Conservation (phyloP, 2,888 invertebrate species). For the Tetrapedia diversipes region DNA sequence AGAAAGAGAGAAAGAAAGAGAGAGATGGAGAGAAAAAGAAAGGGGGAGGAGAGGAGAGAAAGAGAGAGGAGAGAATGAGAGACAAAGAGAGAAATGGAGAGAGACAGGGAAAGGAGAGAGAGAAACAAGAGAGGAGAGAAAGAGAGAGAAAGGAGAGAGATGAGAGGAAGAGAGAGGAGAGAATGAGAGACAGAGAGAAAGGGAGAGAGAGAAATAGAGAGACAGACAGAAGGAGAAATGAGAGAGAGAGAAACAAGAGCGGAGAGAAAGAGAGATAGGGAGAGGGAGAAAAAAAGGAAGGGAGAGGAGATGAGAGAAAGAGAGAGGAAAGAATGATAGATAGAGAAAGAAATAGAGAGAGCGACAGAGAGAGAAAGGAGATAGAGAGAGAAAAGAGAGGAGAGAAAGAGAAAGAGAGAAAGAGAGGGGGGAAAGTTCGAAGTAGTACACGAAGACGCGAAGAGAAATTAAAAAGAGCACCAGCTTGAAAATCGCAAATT, state of each 20-base stretch:
- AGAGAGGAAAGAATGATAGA: neutral
- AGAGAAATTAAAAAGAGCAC: neutral
- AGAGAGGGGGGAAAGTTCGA: neutral
- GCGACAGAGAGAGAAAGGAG: neutral
- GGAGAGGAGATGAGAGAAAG: neutral
- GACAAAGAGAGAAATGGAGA: neutral
- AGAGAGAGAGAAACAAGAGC: neutral
- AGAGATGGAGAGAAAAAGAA: neutral
- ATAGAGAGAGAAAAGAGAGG: no score
- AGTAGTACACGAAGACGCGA: no score
- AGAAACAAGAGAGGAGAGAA: neutral
- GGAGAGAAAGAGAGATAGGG: neutral
- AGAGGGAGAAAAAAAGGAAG: neutral
- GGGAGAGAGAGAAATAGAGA: neutral
- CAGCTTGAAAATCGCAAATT: neutral
- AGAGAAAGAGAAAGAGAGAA: no score
- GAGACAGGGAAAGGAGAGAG: neutral
- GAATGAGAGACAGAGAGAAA: constrained; percentile 9
- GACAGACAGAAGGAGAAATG: no score
- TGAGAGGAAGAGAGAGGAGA: constrained; percentile 7
- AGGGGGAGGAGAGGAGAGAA: neutral
- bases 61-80: constrained; percentile 1
- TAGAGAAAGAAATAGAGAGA: neutral
- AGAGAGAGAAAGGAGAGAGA: neutral
- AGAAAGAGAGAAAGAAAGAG: neutral